Base-by-base conservation (phyloP, 2,113 vertebrate genomes). In the Colaptes auratus region DNA sequence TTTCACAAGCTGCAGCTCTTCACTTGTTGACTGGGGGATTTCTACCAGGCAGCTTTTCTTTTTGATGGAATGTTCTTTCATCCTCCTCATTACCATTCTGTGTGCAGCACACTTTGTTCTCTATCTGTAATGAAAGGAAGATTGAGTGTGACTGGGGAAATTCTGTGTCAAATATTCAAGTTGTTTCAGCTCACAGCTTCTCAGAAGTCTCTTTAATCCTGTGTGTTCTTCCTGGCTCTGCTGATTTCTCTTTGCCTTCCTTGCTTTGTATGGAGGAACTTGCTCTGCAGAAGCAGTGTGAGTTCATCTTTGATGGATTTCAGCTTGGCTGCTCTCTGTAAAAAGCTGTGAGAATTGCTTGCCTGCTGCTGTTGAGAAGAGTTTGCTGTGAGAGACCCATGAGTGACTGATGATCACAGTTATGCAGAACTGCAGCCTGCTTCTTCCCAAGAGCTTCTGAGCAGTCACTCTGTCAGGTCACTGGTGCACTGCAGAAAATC, bases 1-100 rank as follows among this genome's bases (percentile, higher is more conserved):
- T 92, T 93, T 70, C 63, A 56, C 67, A 91, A 81, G 75, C 79
- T 78, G 69, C 42, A 81, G 48, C 65, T 64, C 44, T 77, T 89
- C 0, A 5, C 30, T 85, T 70, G 39, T 88, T 86, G 78, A 74
- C 56, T 60, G 33, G 13, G n/a, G 28, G 10, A 30, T 88, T 44
- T 89, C 75, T 77, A 67, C 60, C 60, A 89, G 82, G 48, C 56
- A 63, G 94, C 65, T 91, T 95, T 93, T 89, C 52, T 88, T 91
- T 86, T 77, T 24, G 24, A 10, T 48, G 30, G 30, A 86, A 71
- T 33, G 76, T 74, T 77, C 79, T 95, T 95, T 95, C 89, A 89
- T 90, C 58, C 31, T 95, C 69, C 86, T 96, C 89, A 95, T 97
- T 95, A 92, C 93, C 77, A 94, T 97, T 96, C 94, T 65, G 65